Base-by-base conservation (phyloP, 2,797 vertebrate genomes). In the Geotrypetes seraphini region DNA sequence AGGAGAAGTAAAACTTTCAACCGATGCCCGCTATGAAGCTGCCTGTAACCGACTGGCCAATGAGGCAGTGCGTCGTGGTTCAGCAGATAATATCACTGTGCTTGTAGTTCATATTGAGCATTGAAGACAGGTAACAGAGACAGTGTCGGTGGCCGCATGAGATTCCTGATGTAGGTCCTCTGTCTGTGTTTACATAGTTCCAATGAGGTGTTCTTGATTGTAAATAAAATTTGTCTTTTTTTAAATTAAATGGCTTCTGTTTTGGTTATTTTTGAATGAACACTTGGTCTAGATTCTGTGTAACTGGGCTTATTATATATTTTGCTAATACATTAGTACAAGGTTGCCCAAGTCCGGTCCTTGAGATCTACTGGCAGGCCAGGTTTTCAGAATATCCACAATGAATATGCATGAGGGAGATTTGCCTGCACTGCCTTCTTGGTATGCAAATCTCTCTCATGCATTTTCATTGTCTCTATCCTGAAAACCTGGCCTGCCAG, bases 51-150 rank as follows among this genome's bases (percentile, higher is more conserved):
- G 89, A 43, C 55, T 98, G 63, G 93, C 94, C 44, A 81, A 23
- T 28, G 92, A 96, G 70, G 92, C 94, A 0, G 95, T 98, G 38
- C 88, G 87, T 57, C 76, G 92, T 5, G 94, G 92, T 13, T 88
- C 91, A 0, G 94, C 90, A 0, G 95, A 98, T 75, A 98, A 98
- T 1, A 94, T 97, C 56, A 97, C 95, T 0, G 90, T 97, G 22
- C 72, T 98, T 70, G 42, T 96, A 41, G 78, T 97, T 6, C 85
- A 79, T 27, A 69, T 97, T 24, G 70, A 74, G 28, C 86, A 60
- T 57, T 90, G 75, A 91, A 25, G 13, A 28, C 4, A 31, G 6
- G 23, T 43, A 12, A 9, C 24, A 53, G 10, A 20, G 33, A 11
- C 7, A 3, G 18, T n/a, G 30, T 5, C 29, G 48, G 46, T 28